These are phyloP conservation scores for Drosophila neotestacea DNA, from an alignment of 2,888 invertebrate genomes.

Conservation along the genomic window DNA sequence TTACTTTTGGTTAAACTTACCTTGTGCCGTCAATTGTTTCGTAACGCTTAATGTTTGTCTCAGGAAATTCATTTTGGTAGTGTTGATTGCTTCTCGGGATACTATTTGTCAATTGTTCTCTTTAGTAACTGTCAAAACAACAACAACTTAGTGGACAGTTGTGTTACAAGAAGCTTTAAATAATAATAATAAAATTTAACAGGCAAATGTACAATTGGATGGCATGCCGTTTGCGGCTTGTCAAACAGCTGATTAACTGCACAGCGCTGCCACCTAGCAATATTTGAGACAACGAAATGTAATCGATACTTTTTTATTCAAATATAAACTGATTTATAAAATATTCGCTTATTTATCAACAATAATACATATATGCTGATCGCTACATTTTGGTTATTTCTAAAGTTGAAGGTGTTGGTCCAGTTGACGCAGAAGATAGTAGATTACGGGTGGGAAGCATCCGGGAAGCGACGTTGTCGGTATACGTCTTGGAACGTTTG, in stretches of 20 bases:
- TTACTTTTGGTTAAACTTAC: constrained; percentile 57
- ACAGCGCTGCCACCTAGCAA: constrained; percentile 30
- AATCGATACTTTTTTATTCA: constrained; percentile 27
- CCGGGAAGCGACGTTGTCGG: constrained; percentile 11
- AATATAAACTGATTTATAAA: not conserved
- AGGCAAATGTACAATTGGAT: constrained; percentile 11
- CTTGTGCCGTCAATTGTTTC: constrained; percentile 82
- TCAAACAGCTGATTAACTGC: constrained; percentile 40
- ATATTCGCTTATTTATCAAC: not conserved
- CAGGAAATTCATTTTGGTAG: constrained; percentile 82
- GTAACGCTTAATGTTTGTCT: constrained; percentile 83
- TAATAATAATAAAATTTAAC: constrained; percentile 20
- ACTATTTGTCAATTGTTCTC: not conserved
- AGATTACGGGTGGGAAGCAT: constrained; percentile 30
- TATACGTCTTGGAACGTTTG: constrained; percentile 81
- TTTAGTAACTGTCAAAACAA: not conserved
- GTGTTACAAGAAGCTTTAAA: constrained; percentile 6
- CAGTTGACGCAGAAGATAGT: not conserved
- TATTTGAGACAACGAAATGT: not conserved
- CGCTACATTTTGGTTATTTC: constrained; percentile 59
- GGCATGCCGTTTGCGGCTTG: constrained; percentile 26
- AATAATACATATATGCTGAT: constrained; percentile 6
- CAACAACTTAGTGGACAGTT: constrained; percentile 12
- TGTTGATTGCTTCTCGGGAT: not conserved
- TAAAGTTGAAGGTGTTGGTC: constrained; percentile 55